Base-by-base conservation (phyloP, 2,888 invertebrate genomes). In the Epiblema foenella region DNA sequence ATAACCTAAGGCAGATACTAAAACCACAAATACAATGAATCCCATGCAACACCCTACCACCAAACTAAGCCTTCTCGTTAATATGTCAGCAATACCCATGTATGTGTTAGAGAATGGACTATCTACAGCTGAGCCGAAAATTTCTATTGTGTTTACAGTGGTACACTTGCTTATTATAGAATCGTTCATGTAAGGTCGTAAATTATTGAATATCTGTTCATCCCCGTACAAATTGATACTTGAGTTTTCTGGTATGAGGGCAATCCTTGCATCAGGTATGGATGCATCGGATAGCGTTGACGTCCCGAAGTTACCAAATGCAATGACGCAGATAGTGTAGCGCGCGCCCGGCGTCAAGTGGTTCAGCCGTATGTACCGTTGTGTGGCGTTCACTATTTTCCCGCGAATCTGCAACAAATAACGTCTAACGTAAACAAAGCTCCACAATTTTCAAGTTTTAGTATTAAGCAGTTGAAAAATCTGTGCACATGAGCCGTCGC, bases 21-120 rank as follows among this genome's bases (percentile, higher is more conserved):
- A 94, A 33, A 97, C 95, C 66, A 98, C 95, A 84, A 98, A 97
- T 63, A 98, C 97, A 74, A 97, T 95, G 81, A 97, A 96, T 67
- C 97, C 97, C 94, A 98, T 95, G 83, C 97, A 97, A 85, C 97
- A 96, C 65, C 98, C 98, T 69, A 98, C 96, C 79, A 98, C 97
- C 76, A 98, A 94, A 39, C 98, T 97, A 69, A 98, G 93, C 76
- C 98, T 95, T 73, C 97, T 94, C 5, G 97, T 97, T 51, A 98
- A 93, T 81, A 98, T 95, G 73, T 96, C 97, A 76, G 96, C 95
- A 57, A 96, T 95, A 56, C 95, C 94, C 87, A 96, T 95, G 29
- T 95, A 95, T 24, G 96, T 95, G 80, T 95, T 95, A 17, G 95
- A 95, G 73, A 93, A 92, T 29, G 91, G 92, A 77, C 92, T 90